Percentiles rank a stretch among this genome's conserved stretches.
These are phyloP conservation scores for Rhagoletis pomonella DNA, from an alignment of 1,140 invertebrate species.

Conservation along the genomic window DNA sequence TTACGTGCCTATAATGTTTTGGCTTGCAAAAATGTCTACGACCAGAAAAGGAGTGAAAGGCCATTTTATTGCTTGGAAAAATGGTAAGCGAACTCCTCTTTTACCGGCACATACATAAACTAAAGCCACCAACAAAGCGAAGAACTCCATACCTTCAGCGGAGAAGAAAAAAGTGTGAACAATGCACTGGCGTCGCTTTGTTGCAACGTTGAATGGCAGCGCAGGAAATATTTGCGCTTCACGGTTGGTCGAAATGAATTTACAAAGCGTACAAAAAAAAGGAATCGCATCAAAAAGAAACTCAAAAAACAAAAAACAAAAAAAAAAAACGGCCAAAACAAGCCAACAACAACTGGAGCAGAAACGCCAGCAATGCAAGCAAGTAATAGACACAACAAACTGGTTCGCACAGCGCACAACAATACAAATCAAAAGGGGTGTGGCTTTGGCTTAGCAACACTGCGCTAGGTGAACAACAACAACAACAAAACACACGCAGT, in stretches of 20 bases:
- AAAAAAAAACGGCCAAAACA: background rate
- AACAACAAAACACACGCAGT: background rate
- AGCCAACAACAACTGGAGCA: slow-evolving; percentile 23
- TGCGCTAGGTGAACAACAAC: slow-evolving; percentile 1
- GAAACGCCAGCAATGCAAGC: background rate
- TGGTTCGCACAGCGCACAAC: background rate
- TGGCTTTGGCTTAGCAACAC: slow-evolving; percentile 34
- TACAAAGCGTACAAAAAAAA: background rate
- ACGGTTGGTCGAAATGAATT: slow-evolving; percentile 47
- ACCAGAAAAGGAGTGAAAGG: slow-evolving; percentile 46
- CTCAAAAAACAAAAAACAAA: slow-evolving; percentile 1
- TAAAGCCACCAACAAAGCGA: background rate
- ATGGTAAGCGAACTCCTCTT: background rate
- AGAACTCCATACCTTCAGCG: background rate
- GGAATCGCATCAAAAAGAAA: background rate
- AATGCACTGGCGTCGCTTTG: slow-evolving; percentile 35
- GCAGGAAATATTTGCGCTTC: slow-evolving; percentile 34
- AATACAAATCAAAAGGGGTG: slow-evolving; percentile 41
- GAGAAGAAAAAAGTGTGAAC: slow-evolving; percentile 28
- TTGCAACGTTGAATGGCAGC: background rate
- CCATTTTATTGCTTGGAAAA: slow-evolving; percentile 44
- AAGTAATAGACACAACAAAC: background rate
- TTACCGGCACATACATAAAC: background rate
- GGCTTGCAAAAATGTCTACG: background rate
- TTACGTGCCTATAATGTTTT: background rate